Evolutionary conservation across 2,113 vertebrate genomes (phyloP), one percentile per base, ranked within the genome.

Genomic region (Herpailurus yagouaroundi): DNA sequence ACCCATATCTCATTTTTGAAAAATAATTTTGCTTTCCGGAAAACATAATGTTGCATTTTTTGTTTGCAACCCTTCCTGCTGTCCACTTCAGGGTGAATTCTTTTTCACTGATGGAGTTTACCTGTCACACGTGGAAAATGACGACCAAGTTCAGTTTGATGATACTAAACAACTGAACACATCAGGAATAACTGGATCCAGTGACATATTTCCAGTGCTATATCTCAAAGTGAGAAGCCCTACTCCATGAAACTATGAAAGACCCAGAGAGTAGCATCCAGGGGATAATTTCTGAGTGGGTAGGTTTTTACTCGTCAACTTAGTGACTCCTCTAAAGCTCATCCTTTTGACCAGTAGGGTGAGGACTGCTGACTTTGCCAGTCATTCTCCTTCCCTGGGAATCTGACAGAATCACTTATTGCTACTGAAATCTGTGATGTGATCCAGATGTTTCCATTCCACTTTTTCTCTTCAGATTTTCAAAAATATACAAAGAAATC

Each of bases 51-150:
- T 45, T 45, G 90, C 36, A 11, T 29, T 41, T 2, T 48, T 25
- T 19, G 85, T 64, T 97, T 84, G 97, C 69, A 92, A 23, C 87
- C 68, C 88, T 92, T 98, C 93, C 94, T 93, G 71, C 84, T 97
- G 82, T 96, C 84, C 97, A 89, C 92, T 97, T 98, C 96, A 97
- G 97, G 63, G 50, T 68, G 52, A 97, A 95, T 97, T 98, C 96
- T 94, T 80, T 97, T 55, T 92, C 92, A 97, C 91, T 29, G 85
- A 48, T 4, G 41, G 36, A 71, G 10, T 91, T 92, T 97, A 96
- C 97, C 97, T 92, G 98, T 98, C 98, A 97, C 97, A 98, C 12
- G 29, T 85, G 94, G 96, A 98, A 98, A 98, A 97, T 94, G 94
- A 98, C 89, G 98, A 97, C 94, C 94, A 89, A 89, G 97, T 90